These are phyloP conservation scores for Gymnoscopelus braueri DNA, from an alignment of 2,797 vertebrate species.

Conservation along the genomic window DNA sequence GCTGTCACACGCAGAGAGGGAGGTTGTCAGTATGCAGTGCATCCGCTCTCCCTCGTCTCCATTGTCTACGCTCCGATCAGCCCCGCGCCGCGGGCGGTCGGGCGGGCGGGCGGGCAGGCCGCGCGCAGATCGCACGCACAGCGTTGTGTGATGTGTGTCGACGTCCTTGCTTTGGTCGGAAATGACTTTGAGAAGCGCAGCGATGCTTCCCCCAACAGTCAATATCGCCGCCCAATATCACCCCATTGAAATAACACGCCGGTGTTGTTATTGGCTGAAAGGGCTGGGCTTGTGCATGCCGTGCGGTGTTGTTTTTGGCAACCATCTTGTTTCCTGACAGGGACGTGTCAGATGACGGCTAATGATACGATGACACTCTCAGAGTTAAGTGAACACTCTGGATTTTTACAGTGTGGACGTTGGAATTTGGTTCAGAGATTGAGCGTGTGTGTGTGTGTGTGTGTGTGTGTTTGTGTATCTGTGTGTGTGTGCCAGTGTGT, in stretches of 20 bases:
- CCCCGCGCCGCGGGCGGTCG: neutral
- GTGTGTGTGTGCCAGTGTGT: slow-evolving; percentile 14
- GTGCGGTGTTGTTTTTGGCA: slow-evolving; percentile 58
- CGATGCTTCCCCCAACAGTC: slow-evolving; percentile 66
- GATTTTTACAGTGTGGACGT: slow-evolving; percentile 8
- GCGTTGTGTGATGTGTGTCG: slow-evolving; percentile 44
- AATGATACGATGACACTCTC: slow-evolving; percentile 38
- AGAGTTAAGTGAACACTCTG: slow-evolving; percentile 31
- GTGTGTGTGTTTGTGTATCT: slow-evolving; percentile 2
- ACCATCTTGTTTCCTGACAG: slow-evolving; percentile 58
- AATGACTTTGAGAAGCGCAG: slow-evolving; percentile 76
- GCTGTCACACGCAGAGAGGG: slow-evolving; percentile 67
- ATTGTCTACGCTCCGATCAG: slow-evolving; percentile 63
- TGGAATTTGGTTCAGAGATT: slow-evolving; percentile 37
- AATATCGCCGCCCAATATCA: slow-evolving; percentile 77
- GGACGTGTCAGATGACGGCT: slow-evolving; percentile 46
- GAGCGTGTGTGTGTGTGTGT: neutral
- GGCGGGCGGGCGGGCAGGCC: no score
- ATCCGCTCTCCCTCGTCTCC: slow-evolving; percentile 37
- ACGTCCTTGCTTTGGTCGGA: slow-evolving; percentile 74
- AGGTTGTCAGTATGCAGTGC: slow-evolving; percentile 58
- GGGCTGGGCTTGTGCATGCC: slow-evolving; percentile 49
- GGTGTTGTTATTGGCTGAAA: slow-evolving; percentile 75
- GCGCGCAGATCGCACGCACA: no score
- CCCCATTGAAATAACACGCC: slow-evolving; percentile 66